Evolutionary conservation across 2,113 vertebrate genomes (phyloP).

Genomic region (Aviceda subcristata): DNA sequence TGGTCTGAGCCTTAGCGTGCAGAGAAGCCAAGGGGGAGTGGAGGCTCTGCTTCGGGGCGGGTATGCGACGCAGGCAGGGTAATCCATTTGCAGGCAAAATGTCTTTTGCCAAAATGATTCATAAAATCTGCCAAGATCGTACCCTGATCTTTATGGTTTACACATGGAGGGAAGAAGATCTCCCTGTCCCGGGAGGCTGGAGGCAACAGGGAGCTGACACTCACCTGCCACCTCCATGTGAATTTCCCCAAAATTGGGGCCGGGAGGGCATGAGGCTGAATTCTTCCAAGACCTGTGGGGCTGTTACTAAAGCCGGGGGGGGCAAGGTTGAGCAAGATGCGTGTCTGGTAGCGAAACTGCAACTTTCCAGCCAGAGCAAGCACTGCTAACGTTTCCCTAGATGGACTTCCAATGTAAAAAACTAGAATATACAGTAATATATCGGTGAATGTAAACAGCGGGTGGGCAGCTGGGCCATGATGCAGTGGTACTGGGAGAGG

Average conservation of each 20-base stretch:
- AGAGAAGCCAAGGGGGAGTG: neutral
- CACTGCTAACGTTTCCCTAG: neutral
- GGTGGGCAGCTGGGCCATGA: accelerated
- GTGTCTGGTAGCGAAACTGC: neutral
- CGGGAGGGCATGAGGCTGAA: accelerated
- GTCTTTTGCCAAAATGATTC: neutral
- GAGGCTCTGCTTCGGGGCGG: neutral
- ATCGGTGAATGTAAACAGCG: accelerated
- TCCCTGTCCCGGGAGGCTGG: neutral
- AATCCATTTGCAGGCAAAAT: neutral
- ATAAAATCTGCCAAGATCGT: neutral
- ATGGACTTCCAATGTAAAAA: neutral
- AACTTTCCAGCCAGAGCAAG: neutral
- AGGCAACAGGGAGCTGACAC: neutral
- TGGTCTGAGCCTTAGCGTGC: neutral
- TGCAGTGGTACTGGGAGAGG: too few species aligned
- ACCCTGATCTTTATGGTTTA: neutral
- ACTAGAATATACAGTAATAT: accelerated
- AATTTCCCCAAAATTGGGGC: neutral
- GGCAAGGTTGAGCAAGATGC: neutral
- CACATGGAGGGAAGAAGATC: neutral
- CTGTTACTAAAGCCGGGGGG: neutral
- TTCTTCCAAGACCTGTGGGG: accelerated
- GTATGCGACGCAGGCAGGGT: neutral
- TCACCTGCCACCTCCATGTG: too few species aligned